A percentile compares a stretch with the other conserved stretches of the same genome.
Evolutionary conservation across 2,113 vertebrate genomes (phyloP).

Genomic region (Caranx ignobilis): DNA sequence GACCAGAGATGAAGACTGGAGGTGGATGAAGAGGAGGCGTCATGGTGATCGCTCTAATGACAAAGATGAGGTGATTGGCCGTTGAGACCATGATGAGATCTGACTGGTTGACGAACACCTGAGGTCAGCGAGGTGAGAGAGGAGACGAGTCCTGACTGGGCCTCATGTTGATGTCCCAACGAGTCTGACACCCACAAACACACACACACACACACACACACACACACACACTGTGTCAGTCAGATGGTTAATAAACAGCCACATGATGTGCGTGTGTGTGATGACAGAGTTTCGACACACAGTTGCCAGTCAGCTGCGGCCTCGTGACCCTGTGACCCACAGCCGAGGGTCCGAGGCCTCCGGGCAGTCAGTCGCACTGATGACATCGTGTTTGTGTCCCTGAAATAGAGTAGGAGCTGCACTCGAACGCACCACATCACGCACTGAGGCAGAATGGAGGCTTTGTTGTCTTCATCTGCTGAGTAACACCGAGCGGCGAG

Average conservation of each 20-base stretch:
- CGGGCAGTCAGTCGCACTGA: neutral
- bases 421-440: constrained; percentile 12
- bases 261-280: constrained; percentile 35
- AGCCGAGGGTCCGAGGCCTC: no score
- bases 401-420: constrained; percentile 9
- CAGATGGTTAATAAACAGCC: constrained; percentile 25
- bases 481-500: constrained; percentile 27
- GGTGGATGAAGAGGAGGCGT: no score
- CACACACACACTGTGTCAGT: neutral
- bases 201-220: no score
- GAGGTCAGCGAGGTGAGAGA: no score
- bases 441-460: constrained; percentile 8
- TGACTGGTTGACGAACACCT: no score
- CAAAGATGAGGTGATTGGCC: no score
- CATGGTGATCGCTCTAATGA: no score
- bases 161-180: no score
- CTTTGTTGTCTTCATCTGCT: constrained; percentile 55
- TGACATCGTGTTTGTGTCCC: neutral
- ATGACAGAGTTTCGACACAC: constrained; percentile 20
- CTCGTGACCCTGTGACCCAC: constrained; percentile 5
- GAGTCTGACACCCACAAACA: no score
- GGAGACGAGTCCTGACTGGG: no score
- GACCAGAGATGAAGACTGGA: no score
- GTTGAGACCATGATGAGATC: no score
- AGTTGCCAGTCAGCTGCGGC: constrained; percentile 29